phyloP scores from a whole-genome alignment of 1,140 invertebrate species.

The Riptortus pedestris region DNA sequence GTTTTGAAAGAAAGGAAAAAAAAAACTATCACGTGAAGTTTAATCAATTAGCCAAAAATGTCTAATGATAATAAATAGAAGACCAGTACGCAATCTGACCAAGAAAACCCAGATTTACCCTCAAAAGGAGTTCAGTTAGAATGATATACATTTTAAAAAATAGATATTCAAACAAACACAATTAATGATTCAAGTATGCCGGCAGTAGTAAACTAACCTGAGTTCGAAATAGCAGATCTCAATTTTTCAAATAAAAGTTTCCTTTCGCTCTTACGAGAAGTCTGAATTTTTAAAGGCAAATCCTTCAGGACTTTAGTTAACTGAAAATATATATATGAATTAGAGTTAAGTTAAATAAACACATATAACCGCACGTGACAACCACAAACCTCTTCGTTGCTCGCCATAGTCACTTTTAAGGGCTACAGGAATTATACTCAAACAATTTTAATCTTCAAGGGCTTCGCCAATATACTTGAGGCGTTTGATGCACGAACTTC shows the following conservation, averaged over 20 bases:
- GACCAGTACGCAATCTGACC: conserved; percentile 28
- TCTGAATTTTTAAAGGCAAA: conserved; percentile 65
- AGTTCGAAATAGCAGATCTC: conserved; percentile 55
- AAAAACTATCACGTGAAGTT: too few species aligned
- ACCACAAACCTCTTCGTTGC: conserved; percentile 25
- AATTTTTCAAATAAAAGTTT: conserved; percentile 59
- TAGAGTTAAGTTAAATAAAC: not conserved
- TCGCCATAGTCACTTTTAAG: too few species aligned
- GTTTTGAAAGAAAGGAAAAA: too few species aligned
- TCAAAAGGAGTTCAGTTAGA: conserved; percentile 21
- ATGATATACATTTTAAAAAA: conserved; percentile 27
- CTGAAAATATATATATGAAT: conserved; percentile 38
- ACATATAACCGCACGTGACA: conserved; percentile 20
- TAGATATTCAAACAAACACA: conserved; percentile 14
- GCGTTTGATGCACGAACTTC: too few species aligned
- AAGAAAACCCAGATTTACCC: conserved; percentile 5
- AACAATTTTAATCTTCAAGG: too few species aligned
- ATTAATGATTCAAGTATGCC: too few species aligned
- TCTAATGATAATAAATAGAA: conserved; percentile 1
- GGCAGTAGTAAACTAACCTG: conserved; percentile 46
- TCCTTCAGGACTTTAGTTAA: conserved; percentile 63
- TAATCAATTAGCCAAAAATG: not conserved
- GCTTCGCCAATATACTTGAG: too few species aligned
- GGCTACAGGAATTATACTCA: too few species aligned
- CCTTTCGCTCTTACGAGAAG: conserved; percentile 62